These are phyloP conservation scores for Tetrax tetrax DNA, from an alignment of 2,113 vertebrate genomes.

Conservation along the genomic window DNA sequence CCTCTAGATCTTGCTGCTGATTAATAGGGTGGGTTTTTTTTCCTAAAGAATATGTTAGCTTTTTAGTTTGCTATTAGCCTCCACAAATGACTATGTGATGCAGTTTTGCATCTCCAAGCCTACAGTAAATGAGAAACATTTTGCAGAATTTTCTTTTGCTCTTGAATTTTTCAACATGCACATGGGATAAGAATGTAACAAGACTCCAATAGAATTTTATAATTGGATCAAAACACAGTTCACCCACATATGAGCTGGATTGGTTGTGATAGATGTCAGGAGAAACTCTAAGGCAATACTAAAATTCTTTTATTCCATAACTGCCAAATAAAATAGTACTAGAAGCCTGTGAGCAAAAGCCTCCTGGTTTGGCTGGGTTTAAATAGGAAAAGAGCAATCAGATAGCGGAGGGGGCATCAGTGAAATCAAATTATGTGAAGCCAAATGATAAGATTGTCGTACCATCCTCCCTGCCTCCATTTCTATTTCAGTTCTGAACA, in stretches of 20 bases:
- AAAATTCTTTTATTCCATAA: slow-evolving; percentile 63
- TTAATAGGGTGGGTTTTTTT: background rate
- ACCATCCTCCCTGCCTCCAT: background rate
- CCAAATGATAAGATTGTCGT: background rate
- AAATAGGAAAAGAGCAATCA: slow-evolving; percentile 39
- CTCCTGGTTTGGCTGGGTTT: slow-evolving; percentile 39
- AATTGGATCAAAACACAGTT: slow-evolving; percentile 68
- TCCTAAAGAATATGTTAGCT: background rate
- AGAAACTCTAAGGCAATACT: slow-evolving; percentile 62
- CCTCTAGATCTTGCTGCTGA: background rate
- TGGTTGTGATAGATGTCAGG: slow-evolving; percentile 67
- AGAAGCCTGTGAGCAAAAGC: slow-evolving; percentile 59
- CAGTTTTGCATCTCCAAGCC: slow-evolving; percentile 31
- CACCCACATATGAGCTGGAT: slow-evolving; percentile 61
- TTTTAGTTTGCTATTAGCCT: slow-evolving; percentile 15
- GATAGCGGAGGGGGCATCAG: slow-evolving; percentile 27
- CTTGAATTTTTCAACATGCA: slow-evolving; percentile 54
- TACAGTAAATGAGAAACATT: slow-evolving; percentile 46
- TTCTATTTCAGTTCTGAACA: background rate
- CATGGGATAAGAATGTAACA: slow-evolving; percentile 57
- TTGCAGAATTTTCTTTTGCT: slow-evolving; percentile 50
- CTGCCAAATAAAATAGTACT: slow-evolving; percentile 64
- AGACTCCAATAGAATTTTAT: slow-evolving; percentile 58
- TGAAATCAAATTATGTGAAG: slow-evolving; percentile 37
- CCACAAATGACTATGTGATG: background rate